Evolutionary conservation across 2,797 vertebrate species (phyloP), one percentile per base, ranked within the genome.

Genomic region (Staurois parvus): DNA sequence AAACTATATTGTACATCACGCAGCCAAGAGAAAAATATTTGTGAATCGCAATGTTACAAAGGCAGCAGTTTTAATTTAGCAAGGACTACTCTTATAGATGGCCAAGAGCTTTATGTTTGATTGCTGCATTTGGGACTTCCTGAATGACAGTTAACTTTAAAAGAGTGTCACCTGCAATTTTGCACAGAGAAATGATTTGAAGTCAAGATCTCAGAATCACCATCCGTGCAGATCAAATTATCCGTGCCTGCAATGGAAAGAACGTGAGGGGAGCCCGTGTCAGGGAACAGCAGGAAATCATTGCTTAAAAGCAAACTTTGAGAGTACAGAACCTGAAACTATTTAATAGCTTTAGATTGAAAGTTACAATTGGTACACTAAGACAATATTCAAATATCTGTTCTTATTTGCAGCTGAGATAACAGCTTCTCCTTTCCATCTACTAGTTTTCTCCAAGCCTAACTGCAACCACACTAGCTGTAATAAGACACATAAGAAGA

Each of bases 141-240:
- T 78, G 34, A 79, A 21, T 84, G 83, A 79, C 83, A 78, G 68
- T 76, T 72, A 76, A 77, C 85, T 82, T 82, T 48, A 48, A 62
- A 77, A 30, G 59, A n/a, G 11, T 86, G 85, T 78, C 85, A 67
- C 76, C 77, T 34, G 28, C 56, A 78, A 79, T 68, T 79, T 73
- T 45, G 42, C 59, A 67, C 24, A 77, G 37, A 37, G 68, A 64
- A 78, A 84, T 84, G 52, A 78, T 72, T 84, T 78, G 68, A 62
- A 84, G 82, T 77, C 24, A 76, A 72, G 74, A 84, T 77, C 48
- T 62, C 17, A 69, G 67, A 72, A 76, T 77, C 74, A 59, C 28
- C 66, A 59, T 84, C 82, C 48, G 74, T 77, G 52, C 68, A 84
- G 76, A 84, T 78, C 64, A 79, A 74, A 73, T 87, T 79, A 83